phyloP scores from a whole-genome alignment of 2,797 vertebrate genomes.

The Balearica regulorum region DNA sequence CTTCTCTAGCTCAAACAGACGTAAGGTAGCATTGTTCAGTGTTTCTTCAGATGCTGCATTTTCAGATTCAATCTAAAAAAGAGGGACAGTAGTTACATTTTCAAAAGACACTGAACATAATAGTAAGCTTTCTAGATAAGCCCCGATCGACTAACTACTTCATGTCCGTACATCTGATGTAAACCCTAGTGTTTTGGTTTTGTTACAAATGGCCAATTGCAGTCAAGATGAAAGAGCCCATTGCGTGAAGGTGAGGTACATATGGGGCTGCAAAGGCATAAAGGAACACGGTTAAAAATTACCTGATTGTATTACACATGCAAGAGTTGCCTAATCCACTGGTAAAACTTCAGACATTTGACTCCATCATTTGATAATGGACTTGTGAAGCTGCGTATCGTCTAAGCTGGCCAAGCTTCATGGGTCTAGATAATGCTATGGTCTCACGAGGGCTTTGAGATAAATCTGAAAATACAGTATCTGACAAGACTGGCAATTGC shows the following conservation, averaged over 20 bases:
- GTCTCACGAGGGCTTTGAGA: neutral
- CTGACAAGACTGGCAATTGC: neutral
- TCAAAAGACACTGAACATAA: neutral
- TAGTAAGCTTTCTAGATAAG: neutral
- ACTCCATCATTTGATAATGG: neutral
- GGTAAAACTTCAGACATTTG: neutral
- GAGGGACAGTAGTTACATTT: neutral
- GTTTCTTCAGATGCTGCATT: constrained; percentile 86
- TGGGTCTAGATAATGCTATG: neutral
- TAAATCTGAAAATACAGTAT: neutral
- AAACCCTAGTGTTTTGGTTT: neutral
- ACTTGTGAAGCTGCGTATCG: neutral
- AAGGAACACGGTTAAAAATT: neutral
- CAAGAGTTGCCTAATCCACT: neutral
- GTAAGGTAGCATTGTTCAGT: constrained; percentile 84
- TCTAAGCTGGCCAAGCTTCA: neutral
- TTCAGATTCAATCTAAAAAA: constrained; percentile 87
- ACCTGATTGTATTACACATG: neutral
- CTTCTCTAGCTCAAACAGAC: constrained; percentile 83
- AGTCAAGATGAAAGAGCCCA: neutral
- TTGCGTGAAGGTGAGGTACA: neutral
- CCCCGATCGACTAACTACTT: neutral
- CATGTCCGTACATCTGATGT: neutral
- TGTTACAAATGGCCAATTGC: neutral
- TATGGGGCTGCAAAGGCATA: neutral